Base-by-base conservation (phyloP, 2,113 vertebrate species). In the Perca flavescens region DNA sequence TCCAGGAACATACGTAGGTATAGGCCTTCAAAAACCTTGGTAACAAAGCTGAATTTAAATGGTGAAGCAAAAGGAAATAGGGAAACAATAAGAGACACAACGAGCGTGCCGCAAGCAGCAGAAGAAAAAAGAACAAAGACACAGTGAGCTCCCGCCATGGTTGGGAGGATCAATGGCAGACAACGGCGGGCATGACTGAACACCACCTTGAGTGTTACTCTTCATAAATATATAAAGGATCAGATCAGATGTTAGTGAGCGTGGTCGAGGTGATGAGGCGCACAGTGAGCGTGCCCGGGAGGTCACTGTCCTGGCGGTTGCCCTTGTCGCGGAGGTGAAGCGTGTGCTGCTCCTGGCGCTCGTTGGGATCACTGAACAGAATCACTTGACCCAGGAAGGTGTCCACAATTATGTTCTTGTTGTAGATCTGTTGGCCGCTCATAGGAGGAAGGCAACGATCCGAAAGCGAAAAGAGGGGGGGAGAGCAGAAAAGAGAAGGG, bases 321-420 rank as follows among this genome's bases (percentile, higher is more conserved):
- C 94, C 95, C 72, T 95, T 97, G 95, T 98, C 98, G 14, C 95
- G 96, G 52, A 99, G 96, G 77, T 97, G 97, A 60, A 99, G 94
- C 0, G 96, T 97, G 91, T 98, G 98, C 89, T 96, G 93, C 1
- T 96, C 93, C 92, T 97, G 97, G 5, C 94, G 96, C 88, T 97
- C 95, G 0, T 94, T 96, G 0, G 97, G 96, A 61, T 97, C 96
- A 4, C 95, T 96, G 1, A 93, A 95, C 73, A 99, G 92, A 14
- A 84, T 88, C 91, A 98, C 98, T 82, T 99, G 97, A 92, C 98
- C 98, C 95, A 99, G 89, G 93, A 99, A 99, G 90, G 98, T 96
- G 2, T 99, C 98, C 9, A 97, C 96, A 54, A 99, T 96, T 86
- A 98, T 94, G 79, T 97, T 97, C 89, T 95, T 95, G 91, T 95